These are phyloP conservation scores for Pangasius sanitwongsei DNA, from an alignment of 2,797 vertebrate genomes.

Conservation along the genomic window DNA sequence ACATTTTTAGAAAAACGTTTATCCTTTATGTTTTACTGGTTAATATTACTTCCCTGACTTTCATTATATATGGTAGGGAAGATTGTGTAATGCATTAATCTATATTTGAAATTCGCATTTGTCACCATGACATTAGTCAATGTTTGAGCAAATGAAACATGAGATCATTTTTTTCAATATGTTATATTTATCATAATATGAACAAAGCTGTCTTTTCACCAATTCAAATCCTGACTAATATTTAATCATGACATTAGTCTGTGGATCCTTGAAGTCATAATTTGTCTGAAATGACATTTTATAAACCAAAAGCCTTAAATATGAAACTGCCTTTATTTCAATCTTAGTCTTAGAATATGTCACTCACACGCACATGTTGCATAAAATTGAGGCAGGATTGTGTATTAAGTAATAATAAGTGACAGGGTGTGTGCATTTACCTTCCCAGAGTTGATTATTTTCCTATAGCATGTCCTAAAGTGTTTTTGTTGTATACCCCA, in stretches of 20 bases:
- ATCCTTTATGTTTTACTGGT: background rate
- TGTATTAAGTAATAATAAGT: background rate
- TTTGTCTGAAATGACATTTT: background rate
- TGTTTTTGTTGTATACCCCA: background rate
- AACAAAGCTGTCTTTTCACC: background rate
- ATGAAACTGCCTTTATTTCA: background rate
- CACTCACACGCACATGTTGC: background rate
- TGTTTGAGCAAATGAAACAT: background rate
- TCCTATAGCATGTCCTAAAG: background rate
- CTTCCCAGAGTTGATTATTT: slow-evolving; percentile 1
- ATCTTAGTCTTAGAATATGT: background rate
- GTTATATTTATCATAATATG: background rate
- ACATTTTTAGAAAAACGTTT: background rate
- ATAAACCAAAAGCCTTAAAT: background rate
- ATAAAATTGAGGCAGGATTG: background rate
- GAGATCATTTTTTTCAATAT: background rate
- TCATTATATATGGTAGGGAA: background rate
- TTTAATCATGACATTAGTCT: background rate
- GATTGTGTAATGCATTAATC: background rate
- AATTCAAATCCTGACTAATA: background rate
- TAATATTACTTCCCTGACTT: background rate
- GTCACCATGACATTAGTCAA: background rate
- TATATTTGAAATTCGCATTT: background rate
- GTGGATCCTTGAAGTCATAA: background rate
- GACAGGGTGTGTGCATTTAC: background rate